These are phyloP conservation scores for Rhombomys opimus DNA, from an alignment of 2,113 vertebrate genomes.

Conservation along the genomic window DNA sequence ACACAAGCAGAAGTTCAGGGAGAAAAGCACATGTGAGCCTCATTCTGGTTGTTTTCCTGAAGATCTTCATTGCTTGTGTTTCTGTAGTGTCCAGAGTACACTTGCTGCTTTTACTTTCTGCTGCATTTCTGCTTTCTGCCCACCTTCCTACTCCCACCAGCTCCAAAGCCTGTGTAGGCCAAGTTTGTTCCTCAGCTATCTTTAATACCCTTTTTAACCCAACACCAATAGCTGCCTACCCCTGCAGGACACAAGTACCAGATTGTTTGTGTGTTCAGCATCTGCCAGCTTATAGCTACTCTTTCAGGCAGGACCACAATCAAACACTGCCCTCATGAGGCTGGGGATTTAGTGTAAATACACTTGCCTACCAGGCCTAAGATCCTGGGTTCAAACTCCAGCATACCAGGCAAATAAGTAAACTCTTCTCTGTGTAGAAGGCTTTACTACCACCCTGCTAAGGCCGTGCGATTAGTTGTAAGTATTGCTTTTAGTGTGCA, in stretches of 20 bases:
- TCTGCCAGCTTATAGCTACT: background rate
- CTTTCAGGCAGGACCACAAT: background rate
- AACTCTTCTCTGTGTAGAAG: background rate
- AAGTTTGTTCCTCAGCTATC: background rate
- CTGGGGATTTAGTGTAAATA: background rate
- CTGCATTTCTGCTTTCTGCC: background rate
- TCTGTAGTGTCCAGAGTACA: background rate
- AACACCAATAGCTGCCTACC: background rate
- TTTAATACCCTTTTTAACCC: background rate
- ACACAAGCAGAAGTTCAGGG: background rate
- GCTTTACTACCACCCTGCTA: background rate
- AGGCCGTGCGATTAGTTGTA: background rate
- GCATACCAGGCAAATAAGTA: background rate
- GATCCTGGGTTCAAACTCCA: background rate
- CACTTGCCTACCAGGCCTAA: background rate
- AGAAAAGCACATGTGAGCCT: background rate
- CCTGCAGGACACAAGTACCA: background rate
- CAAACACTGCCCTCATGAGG: too few species aligned
- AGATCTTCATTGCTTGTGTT: background rate
- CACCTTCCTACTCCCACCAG: background rate
- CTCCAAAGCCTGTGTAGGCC: background rate
- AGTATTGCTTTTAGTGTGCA: background rate
- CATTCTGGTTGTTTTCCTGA: background rate
- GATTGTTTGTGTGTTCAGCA: background rate
- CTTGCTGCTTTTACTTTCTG: background rate